Base-by-base conservation (phyloP, 2,797 vertebrate genomes). In the Phataginus tetradactyla region DNA sequence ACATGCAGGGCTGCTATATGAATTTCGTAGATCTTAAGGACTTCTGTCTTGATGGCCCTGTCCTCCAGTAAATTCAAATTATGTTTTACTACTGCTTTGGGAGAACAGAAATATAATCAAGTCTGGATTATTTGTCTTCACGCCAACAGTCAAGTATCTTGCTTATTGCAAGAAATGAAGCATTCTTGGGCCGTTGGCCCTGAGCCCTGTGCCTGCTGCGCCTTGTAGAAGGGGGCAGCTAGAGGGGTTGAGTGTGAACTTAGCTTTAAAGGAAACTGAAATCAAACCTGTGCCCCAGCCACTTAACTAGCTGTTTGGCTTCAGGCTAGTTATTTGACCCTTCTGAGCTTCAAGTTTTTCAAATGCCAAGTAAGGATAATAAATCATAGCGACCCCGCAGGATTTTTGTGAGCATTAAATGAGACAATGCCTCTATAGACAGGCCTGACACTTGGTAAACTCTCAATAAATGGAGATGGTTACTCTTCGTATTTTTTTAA, bases 391-490 rank as follows among this genome's bases (percentile, higher is more conserved):
- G 0, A 34, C 21, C 39, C 15, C 1, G 0, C 3, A 12, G 66
- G 32, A 5, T 55, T 80, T 72, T 13, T 34, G 53, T 18, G 34
- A 27, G 34, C 37, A 55, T 25, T 39, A 8, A 8, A 15, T 1
- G 14, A 39, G 29, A 4, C 8, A 1, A 4, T 11, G 15, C n/a
- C n/a, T 20, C 13, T 1, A 0, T 1, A 27, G 3, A 7, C 29
- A 51, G 14, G 63, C 64, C 81, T 37, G n/a, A 39, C 9, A 0
- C n/a, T 18, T 23, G 12, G 23, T 15, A 14, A 49, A 53, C 0
- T 0, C 55, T 72, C 3, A 1, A 1, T 11, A 39, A 3, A 1
- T 1, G 18, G 34, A 0, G 0, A 15, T 55, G 8, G n/a, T 14
- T 34, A 1, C 5, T 8, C 11, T 42, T 25, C 5, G 18, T 5